Conservation (phyloP, 1,140 invertebrate genomes). For the Zaprionus davidi region DNA sequence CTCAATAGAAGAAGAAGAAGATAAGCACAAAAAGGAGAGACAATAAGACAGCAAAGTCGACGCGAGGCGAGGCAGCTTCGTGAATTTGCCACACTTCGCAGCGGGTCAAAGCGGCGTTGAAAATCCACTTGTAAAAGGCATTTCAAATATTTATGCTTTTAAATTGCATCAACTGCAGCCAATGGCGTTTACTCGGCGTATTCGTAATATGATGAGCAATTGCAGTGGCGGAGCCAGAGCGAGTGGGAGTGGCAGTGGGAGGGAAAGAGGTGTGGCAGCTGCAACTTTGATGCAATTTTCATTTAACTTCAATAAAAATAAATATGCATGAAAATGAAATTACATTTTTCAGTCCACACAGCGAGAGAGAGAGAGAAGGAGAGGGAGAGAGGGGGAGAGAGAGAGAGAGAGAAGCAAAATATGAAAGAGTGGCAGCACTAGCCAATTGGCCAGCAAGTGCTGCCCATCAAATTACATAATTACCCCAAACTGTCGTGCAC, state of each 20-base stretch:
- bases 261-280: constrained; percentile 7
- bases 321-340: constrained; percentile 61
- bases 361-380: neutral
- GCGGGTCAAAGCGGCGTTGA: constrained; percentile 28
- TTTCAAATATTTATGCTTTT: constrained; percentile 70
- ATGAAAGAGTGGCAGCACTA: neutral
- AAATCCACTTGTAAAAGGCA: constrained; percentile 61
- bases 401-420: neutral
- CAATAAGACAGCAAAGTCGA: neutral
- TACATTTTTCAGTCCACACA: constrained; percentile 27
- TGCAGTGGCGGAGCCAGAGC: constrained; percentile 15
- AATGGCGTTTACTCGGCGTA: constrained; percentile 38
- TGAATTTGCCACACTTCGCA: constrained; percentile 16
- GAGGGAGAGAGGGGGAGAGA: neutral
- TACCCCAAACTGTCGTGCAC: neutral
- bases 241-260: neutral
- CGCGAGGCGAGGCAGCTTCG: constrained; percentile 4
- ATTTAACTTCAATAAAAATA: constrained; percentile 57
- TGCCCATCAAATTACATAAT: constrained; percentile 5
- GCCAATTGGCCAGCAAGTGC: neutral
- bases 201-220: constrained; percentile 58
- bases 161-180: constrained; percentile 53
- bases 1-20: neutral
- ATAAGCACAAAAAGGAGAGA: neutral
- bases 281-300: constrained; percentile 47